These are phyloP conservation scores for Tenrec ecaudatus DNA, from an alignment of 2,113 vertebrate genomes.

Conservation along the genomic window DNA sequence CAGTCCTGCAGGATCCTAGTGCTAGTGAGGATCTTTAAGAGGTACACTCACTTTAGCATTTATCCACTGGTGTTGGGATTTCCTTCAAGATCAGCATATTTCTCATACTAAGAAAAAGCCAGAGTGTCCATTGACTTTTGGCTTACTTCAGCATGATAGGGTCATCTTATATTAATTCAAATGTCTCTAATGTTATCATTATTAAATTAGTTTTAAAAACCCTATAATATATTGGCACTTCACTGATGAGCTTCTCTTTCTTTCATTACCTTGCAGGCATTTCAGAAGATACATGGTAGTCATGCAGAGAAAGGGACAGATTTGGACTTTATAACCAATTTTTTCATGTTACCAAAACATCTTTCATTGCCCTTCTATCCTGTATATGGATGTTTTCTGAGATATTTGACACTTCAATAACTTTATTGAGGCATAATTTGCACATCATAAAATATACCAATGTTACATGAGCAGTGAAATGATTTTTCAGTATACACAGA, in stretches of 20 bases:
- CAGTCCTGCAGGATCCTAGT: neutral
- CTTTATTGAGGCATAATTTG: neutral
- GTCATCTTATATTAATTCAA: constrained; percentile 12
- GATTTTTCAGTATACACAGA: neutral
- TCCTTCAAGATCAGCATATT: neutral
- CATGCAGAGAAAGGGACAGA: neutral
- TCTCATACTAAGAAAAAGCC: neutral
- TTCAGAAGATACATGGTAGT: neutral
- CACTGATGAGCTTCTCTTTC: neutral
- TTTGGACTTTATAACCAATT: neutral
- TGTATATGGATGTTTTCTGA: neutral
- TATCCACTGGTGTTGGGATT: neutral
- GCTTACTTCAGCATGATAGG: neutral
- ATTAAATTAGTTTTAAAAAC: neutral
- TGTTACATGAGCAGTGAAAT: neutral
- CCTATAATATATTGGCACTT: neutral
- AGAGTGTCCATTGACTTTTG: neutral
- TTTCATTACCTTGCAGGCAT: neutral
- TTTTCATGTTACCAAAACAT: neutral
- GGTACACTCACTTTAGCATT: too few species aligned
- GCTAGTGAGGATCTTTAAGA: neutral
- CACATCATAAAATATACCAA: neutral
- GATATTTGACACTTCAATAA: neutral
- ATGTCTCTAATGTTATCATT: neutral
- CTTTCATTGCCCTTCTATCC: neutral